Evolutionary conservation across 2,797 vertebrate species (phyloP), one percentile per base, ranked within the genome.

Genomic region (Propithecus perrieri): DNA sequence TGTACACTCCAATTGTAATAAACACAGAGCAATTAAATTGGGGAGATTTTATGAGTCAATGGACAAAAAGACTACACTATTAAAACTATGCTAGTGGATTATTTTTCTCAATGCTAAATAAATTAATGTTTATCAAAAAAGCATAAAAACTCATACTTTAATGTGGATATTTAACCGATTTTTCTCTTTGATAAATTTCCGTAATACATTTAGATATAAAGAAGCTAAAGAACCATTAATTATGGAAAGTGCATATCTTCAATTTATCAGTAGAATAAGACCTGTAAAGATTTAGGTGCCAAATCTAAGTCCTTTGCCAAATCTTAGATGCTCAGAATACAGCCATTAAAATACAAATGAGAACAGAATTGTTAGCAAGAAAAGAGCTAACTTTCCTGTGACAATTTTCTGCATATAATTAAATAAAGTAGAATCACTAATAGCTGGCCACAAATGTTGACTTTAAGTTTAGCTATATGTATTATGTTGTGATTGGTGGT

Each of bases 251-350:
- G 14, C n/a, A 2, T 93, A 33, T 96, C 97, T 96, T 76, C 65
- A 98, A 61, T 97, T 97, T 97, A 95, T 97, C 93, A 96, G 93
- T 89, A 98, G 97, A 98, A 96, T 35, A 97, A 97, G 91, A 98
- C 96, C 96, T 96, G 91, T 55, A 80, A 85, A 96, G 91, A 84
- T 14, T 91, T 95, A 94, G 89, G 89, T 93, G 96, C 93, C 93
- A 93, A 97, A 87, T 55, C n/a, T 26, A 38, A 55, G 33, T n/a
- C 76, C 50, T 79, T 26, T 8, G 22, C 76, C 50, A 38, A 38
- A 55, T 35, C 22, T 55, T 55, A 79, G 46, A 48, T 33, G 43
- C 30, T 93, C 95, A 98, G 97, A 98, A 96, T 98, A 93, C 93
- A 83, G 85, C 85, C 85, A 94, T 97, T 81, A 38, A 41, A 95